Conservation (phyloP, 1,140 invertebrate species). For the Mactra quadrangularis region DNA sequence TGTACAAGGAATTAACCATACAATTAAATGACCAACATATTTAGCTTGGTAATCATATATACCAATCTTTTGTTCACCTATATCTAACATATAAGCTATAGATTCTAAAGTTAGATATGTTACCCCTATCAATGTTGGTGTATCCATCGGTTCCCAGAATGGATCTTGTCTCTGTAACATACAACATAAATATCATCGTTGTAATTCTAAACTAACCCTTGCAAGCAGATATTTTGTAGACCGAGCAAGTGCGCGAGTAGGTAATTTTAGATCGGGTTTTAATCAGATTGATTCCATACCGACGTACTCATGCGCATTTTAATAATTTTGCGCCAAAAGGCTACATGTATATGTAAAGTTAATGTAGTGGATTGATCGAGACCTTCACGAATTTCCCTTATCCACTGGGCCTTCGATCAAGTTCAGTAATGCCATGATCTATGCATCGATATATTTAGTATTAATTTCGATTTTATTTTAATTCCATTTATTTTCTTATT, state of each 20-base stretch:
- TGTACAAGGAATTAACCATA: conserved; percentile 74
- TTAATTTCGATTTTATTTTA: too few relatives aligned
- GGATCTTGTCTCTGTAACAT: conserved; percentile 64
- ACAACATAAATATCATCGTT: background rate
- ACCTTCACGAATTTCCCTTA: too few relatives aligned
- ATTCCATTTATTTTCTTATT: too few relatives aligned
- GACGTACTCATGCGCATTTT: too few relatives aligned
- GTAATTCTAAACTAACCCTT: background rate
- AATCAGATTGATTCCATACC: too few relatives aligned
- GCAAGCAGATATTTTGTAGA: background rate
- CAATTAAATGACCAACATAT: conserved; percentile 53
- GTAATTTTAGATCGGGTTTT: too few relatives aligned
- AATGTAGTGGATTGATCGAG: too few relatives aligned
- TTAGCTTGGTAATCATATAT: conserved; percentile 67
- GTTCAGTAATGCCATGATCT: too few relatives aligned
- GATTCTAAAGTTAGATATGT: conserved; percentile 65
- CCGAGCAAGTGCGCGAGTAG: background rate
- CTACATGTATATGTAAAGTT: too few relatives aligned
- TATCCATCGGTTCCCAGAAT: conserved; percentile 71
- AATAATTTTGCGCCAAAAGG: too few relatives aligned
- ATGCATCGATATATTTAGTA: too few relatives aligned
- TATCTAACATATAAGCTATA: conserved; percentile 69
- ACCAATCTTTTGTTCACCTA: conserved; percentile 61
- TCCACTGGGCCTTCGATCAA: too few relatives aligned
- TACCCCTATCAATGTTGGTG: conserved; percentile 63